Evolutionary conservation across 2,888 invertebrate genomes (phyloP), one percentile per base, ranked within the genome.

Genomic region (Apeira syringaria): DNA sequence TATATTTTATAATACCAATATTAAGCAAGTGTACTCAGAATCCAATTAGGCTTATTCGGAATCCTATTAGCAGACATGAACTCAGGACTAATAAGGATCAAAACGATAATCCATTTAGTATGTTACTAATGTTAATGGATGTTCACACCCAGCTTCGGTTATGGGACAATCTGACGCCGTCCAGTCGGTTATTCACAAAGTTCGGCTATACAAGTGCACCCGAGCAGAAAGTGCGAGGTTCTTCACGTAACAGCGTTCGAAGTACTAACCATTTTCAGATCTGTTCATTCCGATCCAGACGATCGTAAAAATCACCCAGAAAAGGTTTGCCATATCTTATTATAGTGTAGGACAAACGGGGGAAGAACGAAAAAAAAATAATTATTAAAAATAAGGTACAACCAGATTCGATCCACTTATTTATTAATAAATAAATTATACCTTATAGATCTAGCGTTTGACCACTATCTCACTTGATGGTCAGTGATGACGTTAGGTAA

Each of bases 161-260:
- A 18, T 26, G 44, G n/a, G 39, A 45, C 39, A 74, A 64, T 50
- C 55, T 6, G 20, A 20, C 67, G 80, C 73, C 84, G 81, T 40
- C 47, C 54, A 59, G 64, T 56, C 67, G 66, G 74, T 80, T 74
- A 78, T 76, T 71, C 74, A 50, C 67, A 61, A 83, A 85, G 62
- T 85, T 85, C 61, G 57, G 65, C 74, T 77, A 80, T 81, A 80
- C 73, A 73, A 65, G 73, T 78, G 83, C 81, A 81, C 56, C 74
- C 77, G 71, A 58, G 66, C 71, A 80, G 76, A 80, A 80, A 80
- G 64, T 78, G 73, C 74, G 68, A 68, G 70, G 73, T 68, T 74
- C 68, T 74, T 76, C 74, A 71, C 72, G 76, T 77, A 78, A 80
- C 45, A 67, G 61, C 69, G 65, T 58, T 65, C 74, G 74, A 73